phyloP scores from a whole-genome alignment of 2,888 invertebrate genomes.

The Platycnemis pennipes region DNA sequence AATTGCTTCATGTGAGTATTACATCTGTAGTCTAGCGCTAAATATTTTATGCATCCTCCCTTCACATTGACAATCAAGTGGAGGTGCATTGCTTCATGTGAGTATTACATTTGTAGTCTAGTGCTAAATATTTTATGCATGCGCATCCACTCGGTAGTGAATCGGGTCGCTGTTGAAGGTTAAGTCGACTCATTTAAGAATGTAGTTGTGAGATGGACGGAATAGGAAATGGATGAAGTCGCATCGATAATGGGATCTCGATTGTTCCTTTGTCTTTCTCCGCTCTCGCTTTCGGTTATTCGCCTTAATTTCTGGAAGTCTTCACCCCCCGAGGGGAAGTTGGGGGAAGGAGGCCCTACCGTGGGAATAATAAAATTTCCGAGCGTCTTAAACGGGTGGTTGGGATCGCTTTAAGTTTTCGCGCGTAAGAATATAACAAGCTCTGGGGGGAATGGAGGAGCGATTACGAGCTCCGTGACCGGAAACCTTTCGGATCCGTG shows the following conservation, averaged over 20 bases:
- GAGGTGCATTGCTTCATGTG: no score
- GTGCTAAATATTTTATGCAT: no score
- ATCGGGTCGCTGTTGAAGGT: neutral
- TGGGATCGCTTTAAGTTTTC: slow-evolving; percentile 39
- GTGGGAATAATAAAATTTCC: slow-evolving; percentile 39
- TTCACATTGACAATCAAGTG: no score
- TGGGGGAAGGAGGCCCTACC: neutral
- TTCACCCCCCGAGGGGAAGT: neutral
- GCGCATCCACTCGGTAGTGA: no score
- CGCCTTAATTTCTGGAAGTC: neutral
- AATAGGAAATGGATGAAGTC: neutral
- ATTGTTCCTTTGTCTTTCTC: slow-evolving; percentile 52
- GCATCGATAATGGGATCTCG: slow-evolving; percentile 38
- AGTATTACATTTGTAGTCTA: no score
- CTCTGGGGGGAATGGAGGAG: slow-evolving; percentile 1
- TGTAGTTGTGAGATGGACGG: neutral
- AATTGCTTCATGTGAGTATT: no score
- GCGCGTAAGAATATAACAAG: slow-evolving; percentile 66
- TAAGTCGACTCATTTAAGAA: neutral
- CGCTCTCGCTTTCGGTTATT: neutral
- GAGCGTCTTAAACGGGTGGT: neutral
- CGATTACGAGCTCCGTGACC: slow-evolving; percentile 49
- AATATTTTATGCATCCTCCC: no score
- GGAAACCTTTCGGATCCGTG: slow-evolving; percentile 22
- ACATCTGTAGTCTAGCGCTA: no score